Conservation (phyloP, 2,797 vertebrate genomes). For the Etheostoma perlongum region DNA sequence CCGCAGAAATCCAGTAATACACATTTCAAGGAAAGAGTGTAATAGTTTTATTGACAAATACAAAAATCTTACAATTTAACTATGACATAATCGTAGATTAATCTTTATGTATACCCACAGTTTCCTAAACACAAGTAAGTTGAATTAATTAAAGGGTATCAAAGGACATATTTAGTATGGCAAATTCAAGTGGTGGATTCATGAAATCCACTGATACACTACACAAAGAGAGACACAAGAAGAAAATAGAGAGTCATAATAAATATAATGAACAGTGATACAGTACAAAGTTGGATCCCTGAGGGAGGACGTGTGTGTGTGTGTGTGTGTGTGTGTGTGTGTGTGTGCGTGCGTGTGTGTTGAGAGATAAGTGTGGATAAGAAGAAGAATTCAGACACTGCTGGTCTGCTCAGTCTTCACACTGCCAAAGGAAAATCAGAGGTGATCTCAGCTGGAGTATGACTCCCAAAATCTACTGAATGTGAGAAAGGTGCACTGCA, state of each 20-base stretch:
- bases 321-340: no score
- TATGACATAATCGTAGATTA: constrained; percentile 37
- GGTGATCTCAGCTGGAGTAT: no score
- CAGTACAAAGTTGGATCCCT: constrained; percentile 26
- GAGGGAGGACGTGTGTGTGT: background rate
- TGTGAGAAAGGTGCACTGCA: no score
- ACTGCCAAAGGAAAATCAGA: constrained; percentile 70
- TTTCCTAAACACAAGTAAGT: constrained; percentile 48
- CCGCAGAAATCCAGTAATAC: background rate
- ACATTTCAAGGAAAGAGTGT: constrained; percentile 21
- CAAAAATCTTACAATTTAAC: constrained; percentile 71
- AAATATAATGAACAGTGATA: constrained; percentile 73
- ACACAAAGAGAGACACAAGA: constrained; percentile 47
- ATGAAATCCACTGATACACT: no score
- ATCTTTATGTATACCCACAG: constrained; percentile 29
- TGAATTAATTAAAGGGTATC: constrained; percentile 36
- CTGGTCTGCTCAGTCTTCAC: constrained; percentile 91
- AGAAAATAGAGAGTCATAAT: constrained; percentile 69
- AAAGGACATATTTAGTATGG: constrained; percentile 12
- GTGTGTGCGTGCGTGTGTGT: no score
- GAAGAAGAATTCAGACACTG: constrained; percentile 84
- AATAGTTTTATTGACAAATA: constrained; percentile 76
- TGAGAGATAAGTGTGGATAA: background rate
- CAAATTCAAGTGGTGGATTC: no score
- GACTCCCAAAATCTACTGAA: no score